Conservation (phyloP, 2,797 vertebrate genomes). For the Helarctos malayanus region DNA sequence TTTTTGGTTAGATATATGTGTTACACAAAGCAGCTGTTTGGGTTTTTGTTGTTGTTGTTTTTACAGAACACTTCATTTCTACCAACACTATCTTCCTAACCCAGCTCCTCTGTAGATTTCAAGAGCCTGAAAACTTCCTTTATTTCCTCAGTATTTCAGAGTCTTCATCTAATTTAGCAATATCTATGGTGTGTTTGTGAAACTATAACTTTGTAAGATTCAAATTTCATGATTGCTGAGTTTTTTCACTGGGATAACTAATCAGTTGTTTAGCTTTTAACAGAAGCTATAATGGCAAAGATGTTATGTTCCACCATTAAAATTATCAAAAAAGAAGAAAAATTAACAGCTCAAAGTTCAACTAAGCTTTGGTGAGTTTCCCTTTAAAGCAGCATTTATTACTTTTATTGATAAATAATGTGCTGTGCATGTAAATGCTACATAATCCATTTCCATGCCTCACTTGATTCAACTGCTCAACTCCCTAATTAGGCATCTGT, state of each 20-base stretch:
- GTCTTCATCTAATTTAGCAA: constrained; percentile 53
- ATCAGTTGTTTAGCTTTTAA: constrained; percentile 32
- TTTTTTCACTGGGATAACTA: constrained; percentile 9
- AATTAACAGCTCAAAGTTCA: constrained; percentile 57
- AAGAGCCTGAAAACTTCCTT: neutral
- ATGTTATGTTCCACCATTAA: neutral
- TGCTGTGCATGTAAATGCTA: neutral
- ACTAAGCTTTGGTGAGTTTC: neutral
- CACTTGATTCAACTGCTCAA: constrained; percentile 27
- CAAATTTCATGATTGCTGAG: constrained; percentile 11
- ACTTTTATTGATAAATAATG: constrained; percentile 72
- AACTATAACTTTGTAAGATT: constrained; percentile 60
- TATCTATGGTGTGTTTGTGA: constrained; percentile 4
- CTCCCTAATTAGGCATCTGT: constrained; percentile 80
- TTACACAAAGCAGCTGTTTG: neutral
- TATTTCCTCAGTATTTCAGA: constrained; percentile 40
- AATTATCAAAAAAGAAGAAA: constrained; percentile 40
- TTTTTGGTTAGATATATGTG: neutral
- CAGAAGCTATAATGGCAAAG: neutral
- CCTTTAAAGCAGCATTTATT: constrained; percentile 51
- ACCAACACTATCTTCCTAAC: neutral
- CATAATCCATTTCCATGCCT: constrained; percentile 53
- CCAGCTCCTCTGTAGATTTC: constrained; percentile 44
- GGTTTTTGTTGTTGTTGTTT: neutral
- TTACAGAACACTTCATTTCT: constrained; percentile 27